Percentiles rank a stretch among this genome's conserved stretches.
Conservation (phyloP, 2,113 vertebrate genomes). For the Heterocephalus glaber region DNA sequence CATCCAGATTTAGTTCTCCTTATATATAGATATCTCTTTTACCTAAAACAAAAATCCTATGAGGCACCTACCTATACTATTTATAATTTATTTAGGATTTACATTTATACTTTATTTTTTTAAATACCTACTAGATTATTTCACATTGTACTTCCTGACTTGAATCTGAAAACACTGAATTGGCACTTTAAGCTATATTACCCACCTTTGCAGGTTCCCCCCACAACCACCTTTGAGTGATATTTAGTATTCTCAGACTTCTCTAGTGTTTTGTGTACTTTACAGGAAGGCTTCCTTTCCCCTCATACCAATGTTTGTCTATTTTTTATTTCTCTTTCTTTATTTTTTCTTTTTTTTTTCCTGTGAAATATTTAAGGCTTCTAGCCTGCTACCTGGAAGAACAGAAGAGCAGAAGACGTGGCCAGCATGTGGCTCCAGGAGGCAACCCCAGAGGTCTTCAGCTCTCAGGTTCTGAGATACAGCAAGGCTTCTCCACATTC, state of each 20-base stretch:
- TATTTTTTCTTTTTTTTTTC: not conserved
- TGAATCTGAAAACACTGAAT: not conserved
- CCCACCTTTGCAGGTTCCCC: not conserved
- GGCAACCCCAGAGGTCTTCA: constrained; percentile 48
- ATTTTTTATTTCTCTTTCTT: not conserved
- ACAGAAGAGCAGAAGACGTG: not conserved
- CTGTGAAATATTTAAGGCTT: not conserved
- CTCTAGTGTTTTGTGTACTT: not conserved
- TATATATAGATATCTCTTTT: not conserved
- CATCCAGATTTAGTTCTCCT: not conserved
- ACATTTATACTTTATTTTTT: not conserved
- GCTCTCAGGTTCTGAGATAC: constrained; percentile 34
- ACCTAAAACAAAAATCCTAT: not conserved
- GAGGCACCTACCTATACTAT: not conserved
- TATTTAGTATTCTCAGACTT: constrained; percentile 17
- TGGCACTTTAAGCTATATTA: not conserved
- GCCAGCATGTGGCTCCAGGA: not conserved
- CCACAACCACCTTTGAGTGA: not conserved
- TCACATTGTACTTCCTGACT: not conserved
- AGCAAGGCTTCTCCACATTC: not conserved
- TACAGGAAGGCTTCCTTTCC: not conserved
- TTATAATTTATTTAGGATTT: not conserved
- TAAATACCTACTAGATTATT: not conserved
- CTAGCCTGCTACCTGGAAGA: not conserved
- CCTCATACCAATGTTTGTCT: not conserved